Conservation (phyloP, 2,797 vertebrate genomes). For the Thalassophryne amazonica region DNA sequence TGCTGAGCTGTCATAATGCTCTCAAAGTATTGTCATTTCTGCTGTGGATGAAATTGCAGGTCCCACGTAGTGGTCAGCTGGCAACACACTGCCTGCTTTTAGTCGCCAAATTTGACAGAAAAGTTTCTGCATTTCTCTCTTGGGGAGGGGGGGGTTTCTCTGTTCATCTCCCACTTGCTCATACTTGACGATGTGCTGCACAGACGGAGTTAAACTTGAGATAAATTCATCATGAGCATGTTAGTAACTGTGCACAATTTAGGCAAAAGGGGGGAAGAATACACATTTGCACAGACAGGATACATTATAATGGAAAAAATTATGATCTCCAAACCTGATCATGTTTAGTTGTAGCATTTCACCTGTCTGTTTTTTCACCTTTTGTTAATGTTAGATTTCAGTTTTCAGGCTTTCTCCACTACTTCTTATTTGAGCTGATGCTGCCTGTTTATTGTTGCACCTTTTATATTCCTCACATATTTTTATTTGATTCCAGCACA, state of each 20-base stretch:
- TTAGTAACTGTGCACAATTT: too few species aligned
- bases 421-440: slow-evolving; percentile 1
- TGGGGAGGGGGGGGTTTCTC: neutral
- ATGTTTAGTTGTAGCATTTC: neutral
- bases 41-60: neutral
- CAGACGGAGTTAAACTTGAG: too few species aligned
- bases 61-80: neutral
- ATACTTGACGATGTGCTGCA: too few species aligned
- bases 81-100: neutral
- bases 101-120: neutral
- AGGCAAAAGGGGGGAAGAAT: too few species aligned
- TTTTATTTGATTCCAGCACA: neutral
- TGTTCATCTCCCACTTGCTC: neutral
- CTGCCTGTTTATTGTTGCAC: slow-evolving; percentile 7
- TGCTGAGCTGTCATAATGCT: too few species aligned
- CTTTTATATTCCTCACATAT: neutral
- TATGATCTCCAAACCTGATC: neutral
- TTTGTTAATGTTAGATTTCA: neutral
- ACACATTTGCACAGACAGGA: neutral
- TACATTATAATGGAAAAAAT: neutral
- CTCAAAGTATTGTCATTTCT: too few species aligned
- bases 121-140: neutral
- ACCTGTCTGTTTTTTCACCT: neutral
- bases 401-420: neutral
- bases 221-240: too few species aligned